Evolutionary conservation across 2,888 invertebrate species (phyloP), one percentile per base, ranked within the genome.

Genomic region (Diarsia mendica): DNA sequence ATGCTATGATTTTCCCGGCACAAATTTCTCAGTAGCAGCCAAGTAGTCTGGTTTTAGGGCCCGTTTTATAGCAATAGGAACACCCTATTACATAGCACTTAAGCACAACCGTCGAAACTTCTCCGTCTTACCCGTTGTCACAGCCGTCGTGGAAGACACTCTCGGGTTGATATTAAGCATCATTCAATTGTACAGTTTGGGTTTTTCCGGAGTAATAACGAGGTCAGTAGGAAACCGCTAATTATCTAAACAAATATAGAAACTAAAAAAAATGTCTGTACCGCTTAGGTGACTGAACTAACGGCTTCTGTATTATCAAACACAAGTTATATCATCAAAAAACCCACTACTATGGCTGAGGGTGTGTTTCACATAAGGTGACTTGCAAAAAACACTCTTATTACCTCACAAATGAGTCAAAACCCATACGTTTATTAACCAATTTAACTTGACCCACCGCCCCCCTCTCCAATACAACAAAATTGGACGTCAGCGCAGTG

Each of bases 331-430:
- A 53, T 68, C 53, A 63, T 0, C 5, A 4, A 82, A 82, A 86
- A 87, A 77, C 83, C 78, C 77, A 72, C 72, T 67, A 72, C 70
- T 76, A 61, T 20, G 15, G 2, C 70, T 51, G 87, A 86, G 87
- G 90, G 90, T 86, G 90, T 90, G 89, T 84, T 69, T 53, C 74
- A 48, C 79, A 80, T 74, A 68, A 44, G 63, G 8, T 89, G 82
- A 89, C 83, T 87, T 82, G 85, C 86, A 72, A 83, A 69, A 67
- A 64, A 39, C 5, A 63, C n/a, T 51, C 18, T 66, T 71, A 82
- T 85, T 72, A 84, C 86, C 74, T 86, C 86, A 86, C 67, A 23
- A 58, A n/a, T 82, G 75, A 83, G 72, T 80, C 60, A 82, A 79
- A 72, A 78, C 51, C 20, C 55, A 70, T 44, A 58, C 48, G 33